A percentile compares a stretch with the other conserved stretches of the same genome.
Conservation (phyloP, 2,888 invertebrate genomes). For the Oscheius myriophilus region DNA sequence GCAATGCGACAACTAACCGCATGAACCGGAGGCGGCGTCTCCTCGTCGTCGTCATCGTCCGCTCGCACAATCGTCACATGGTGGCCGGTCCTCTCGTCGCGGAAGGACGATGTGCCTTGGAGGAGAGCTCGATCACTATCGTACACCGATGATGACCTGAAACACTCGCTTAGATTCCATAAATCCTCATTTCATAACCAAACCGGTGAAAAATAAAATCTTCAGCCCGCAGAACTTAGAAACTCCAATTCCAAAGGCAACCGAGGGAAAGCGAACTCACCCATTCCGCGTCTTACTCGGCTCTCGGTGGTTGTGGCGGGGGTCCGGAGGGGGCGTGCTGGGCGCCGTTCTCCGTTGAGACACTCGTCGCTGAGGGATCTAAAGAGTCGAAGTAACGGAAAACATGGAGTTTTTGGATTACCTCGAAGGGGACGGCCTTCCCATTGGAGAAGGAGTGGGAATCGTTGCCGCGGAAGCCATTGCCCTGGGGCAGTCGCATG, state of each 20-base stretch:
- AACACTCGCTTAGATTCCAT: background rate
- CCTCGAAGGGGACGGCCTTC: slow-evolving; percentile 26
- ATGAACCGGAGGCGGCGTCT: slow-evolving; percentile 9
- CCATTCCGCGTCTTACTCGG: slow-evolving; percentile 30
- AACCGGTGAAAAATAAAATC: background rate
- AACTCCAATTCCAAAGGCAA: background rate
- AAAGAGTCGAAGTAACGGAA: too few relatives aligned
- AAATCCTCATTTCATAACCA: background rate
- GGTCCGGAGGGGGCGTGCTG: slow-evolving; percentile 21
- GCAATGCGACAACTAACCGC: background rate
- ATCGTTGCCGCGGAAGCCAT: slow-evolving; percentile 23
- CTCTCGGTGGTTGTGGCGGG: slow-evolving; percentile 3
- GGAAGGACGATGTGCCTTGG: slow-evolving; percentile 26
- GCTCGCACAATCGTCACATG: slow-evolving; percentile 31
- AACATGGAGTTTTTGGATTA: background rate
- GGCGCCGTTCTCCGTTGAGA: slow-evolving; percentile 15
- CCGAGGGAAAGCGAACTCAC: slow-evolving; percentile 9
- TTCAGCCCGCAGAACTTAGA: background rate
- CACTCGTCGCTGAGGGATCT: slow-evolving; percentile 20
- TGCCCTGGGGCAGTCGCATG: slow-evolving; percentile 20
- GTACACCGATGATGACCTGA: slow-evolving; percentile 20
- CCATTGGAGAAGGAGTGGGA: background rate
- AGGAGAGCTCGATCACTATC: slow-evolving; percentile 28
- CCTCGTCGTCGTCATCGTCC: slow-evolving; percentile 24
- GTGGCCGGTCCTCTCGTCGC: slow-evolving; percentile 27